Evolutionary conservation across 1,140 invertebrate species (phyloP), one percentile per base, ranked within the genome.

Genomic region (Tribolium madens): DNA sequence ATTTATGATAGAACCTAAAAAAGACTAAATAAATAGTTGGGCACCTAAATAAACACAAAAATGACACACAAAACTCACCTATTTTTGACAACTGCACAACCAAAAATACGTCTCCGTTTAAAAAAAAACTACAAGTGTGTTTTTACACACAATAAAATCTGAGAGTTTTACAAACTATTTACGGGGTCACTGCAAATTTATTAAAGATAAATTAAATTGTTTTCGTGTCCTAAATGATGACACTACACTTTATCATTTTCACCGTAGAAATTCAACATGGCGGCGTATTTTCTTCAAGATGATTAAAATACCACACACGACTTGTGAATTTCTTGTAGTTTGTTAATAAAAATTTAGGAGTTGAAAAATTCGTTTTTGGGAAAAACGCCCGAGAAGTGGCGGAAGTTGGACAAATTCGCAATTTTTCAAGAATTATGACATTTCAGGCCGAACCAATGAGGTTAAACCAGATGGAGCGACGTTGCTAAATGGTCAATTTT

Each of bases 241-340:
- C 57, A 64, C 57, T 64, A 64, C 57, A 64, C 57, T 64, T 64
- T 64, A 64, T 64, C 57, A 64, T 64, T 64, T 64, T 64, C 57
- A 64, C 57, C 6, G 57, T 33, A 13, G 21, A 33, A 64, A 64
- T 64, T 33, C 57, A 64, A 64, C 57, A 64, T 64, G 57, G 57
- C 57, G 57, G 57, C 57, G 57, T 64, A 64, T 64, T 64, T 64
- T 64, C 57, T 64, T 64, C 57, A 13, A 21, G 9, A 33, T 1
- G 53, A 60, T 33, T 13, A 12, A 12, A 64, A 64, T 64, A 36
- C 13, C 57, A 64, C 57, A 14, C 21, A 26, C 57, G 31, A 21
- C 12, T 33, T 26, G n/a, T 14, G 10, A 13, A 12, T 33, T 64
- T 64, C 21, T 12, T 10, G 12, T 33, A 2, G 3, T 12, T 7